A percentile compares a stretch with the other conserved stretches of the same genome.
Evolutionary conservation across 2,113 vertebrate species (phyloP).

Genomic region (Holacanthus passer): DNA sequence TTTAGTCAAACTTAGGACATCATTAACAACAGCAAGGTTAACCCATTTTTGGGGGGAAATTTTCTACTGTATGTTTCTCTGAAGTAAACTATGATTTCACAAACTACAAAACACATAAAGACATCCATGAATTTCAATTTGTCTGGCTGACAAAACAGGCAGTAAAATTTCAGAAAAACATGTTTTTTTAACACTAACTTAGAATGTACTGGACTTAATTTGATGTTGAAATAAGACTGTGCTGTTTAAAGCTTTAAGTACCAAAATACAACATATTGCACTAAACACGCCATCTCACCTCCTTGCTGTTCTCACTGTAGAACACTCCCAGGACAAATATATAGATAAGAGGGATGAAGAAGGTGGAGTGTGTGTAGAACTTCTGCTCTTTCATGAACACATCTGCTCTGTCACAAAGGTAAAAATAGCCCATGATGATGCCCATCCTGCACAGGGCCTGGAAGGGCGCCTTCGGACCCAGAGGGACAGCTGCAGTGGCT

Average conservation of each 20-base stretch:
- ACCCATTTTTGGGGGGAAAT: too few relatives aligned
- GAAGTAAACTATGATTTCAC: neutral
- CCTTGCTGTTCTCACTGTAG: slow-evolving; percentile 96
- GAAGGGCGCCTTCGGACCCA: slow-evolving; percentile 87
- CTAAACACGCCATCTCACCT: slow-evolving; percentile 84
- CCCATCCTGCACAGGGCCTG: slow-evolving; percentile 93
- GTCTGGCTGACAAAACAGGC: neutral
- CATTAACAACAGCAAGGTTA: neutral
- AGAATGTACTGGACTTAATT: neutral
- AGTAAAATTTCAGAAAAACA: too few relatives aligned
- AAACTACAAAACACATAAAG: neutral
- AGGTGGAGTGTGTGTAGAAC: slow-evolving; percentile 96
- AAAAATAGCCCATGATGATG: slow-evolving; percentile 98
- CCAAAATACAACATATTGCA: neutral
- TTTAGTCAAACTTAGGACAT: neutral
- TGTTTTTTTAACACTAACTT: neutral
- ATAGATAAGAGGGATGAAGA: slow-evolving; percentile 97
- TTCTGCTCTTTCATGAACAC: slow-evolving; percentile 99
- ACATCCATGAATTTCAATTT: neutral
- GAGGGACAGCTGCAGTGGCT: slow-evolving; percentile 72
- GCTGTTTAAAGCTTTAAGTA: neutral
- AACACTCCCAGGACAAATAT: slow-evolving; percentile 95
- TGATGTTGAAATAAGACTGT: neutral
- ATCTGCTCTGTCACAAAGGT: slow-evolving; percentile 95
- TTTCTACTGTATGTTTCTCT: too few relatives aligned